phyloP scores from a whole-genome alignment of 2,888 invertebrate genomes.

The Bombylius major region DNA sequence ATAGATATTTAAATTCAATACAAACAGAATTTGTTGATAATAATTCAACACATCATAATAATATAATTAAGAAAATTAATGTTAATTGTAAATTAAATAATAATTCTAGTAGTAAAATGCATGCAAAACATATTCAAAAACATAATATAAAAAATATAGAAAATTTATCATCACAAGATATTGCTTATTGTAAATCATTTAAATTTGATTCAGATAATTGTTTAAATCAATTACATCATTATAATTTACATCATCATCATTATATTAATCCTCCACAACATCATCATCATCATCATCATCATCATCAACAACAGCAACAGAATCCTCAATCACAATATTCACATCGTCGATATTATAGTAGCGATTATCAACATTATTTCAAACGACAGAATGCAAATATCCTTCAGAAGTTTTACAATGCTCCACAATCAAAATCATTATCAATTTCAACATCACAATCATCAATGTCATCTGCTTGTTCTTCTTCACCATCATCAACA shows the following conservation, averaged over 20 bases:
- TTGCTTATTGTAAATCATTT: slow-evolving; percentile 9
- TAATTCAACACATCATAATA: slow-evolving; percentile 1
- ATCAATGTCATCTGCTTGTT: slow-evolving; percentile 3
- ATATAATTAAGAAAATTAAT: slow-evolving; percentile 7
- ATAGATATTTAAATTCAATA: background rate
- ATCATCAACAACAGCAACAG: slow-evolving; percentile 3
- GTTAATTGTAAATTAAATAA: slow-evolving; percentile 6
- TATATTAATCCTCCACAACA: slow-evolving; percentile 14
- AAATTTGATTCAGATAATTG: slow-evolving; percentile 5
- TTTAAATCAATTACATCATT: background rate
- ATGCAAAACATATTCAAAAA: background rate
- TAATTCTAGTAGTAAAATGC: slow-evolving; percentile 3
- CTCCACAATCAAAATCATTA: slow-evolving; percentile 2
- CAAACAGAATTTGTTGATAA: background rate
- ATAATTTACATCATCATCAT: background rate
- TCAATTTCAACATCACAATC: slow-evolving; percentile 12
- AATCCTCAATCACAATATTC: slow-evolving; percentile 5
- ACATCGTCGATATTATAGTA: slow-evolving; percentile 4
- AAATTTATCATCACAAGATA: slow-evolving; percentile 10
- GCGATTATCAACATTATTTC: background rate
- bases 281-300: slow-evolving; percentile 14
- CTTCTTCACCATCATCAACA: slow-evolving; percentile 11
- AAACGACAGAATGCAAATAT: too few species aligned
- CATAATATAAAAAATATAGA: slow-evolving; percentile 7
- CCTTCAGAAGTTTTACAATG: too few species aligned